A percentile compares a stretch with the other conserved stretches of the same genome.
Evolutionary conservation across 53 echinoderm and acorn worm species (phyloP).

Genomic region (Actinopyga echinites): DNA sequence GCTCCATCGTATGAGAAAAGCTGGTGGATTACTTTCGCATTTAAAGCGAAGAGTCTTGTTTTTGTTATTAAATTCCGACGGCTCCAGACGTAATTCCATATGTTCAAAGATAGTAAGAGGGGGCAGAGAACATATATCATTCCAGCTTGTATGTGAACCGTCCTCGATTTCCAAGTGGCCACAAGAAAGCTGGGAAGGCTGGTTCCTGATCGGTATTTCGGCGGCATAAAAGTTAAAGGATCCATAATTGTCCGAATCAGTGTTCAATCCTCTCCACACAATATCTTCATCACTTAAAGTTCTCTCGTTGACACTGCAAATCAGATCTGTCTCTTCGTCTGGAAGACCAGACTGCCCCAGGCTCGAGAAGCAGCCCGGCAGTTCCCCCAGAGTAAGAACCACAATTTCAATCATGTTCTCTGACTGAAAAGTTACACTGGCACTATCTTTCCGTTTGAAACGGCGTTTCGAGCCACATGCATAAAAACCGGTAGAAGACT

Average conservation of each 20-base stretch:
- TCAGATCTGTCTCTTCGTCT: neutral
- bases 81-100: neutral
- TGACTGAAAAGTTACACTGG: neutral
- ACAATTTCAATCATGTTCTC: neutral
- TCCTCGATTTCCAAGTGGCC: neutral
- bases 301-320: neutral
- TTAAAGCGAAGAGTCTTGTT: slow-evolving; percentile 5
- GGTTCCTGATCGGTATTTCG: neutral
- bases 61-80: neutral
- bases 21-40: slow-evolving; percentile 4
- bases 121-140: neutral
- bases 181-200: neutral
- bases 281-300: neutral
- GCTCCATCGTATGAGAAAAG: slow-evolving; percentile 10
- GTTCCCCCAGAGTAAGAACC: neutral
- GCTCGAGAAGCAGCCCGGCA: slow-evolving; percentile 1
- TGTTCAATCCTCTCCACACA: slow-evolving; percentile 11
- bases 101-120: neutral
- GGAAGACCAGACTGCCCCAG: neutral
- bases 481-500: neutral
- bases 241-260: neutral
- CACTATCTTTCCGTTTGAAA: slow-evolving; percentile 5
- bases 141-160: neutral
- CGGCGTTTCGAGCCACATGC: neutral
- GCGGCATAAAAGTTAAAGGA: slow-evolving; percentile 19